Evolutionary conservation across 2,797 vertebrate species (phyloP), one percentile per base, ranked within the genome.

Genomic region (Tinamus major): DNA sequence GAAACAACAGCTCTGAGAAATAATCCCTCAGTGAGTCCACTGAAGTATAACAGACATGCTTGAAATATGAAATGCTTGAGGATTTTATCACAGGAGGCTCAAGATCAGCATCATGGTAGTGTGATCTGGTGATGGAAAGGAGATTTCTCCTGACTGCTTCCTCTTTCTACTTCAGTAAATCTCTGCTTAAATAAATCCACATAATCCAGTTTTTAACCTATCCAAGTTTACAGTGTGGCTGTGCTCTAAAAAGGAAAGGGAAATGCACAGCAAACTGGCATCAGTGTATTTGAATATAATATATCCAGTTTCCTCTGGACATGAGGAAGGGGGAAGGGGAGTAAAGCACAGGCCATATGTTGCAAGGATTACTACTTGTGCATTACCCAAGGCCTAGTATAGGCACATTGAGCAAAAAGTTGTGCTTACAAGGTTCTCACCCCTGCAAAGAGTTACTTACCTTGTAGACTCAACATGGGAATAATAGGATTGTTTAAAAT

Each of bases 281-380:
- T 72, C 26, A 35, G 24, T 48, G 5, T 89, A 27, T 15, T 87
- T 77, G n/a, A 87, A n/a, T 6, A 67, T 49, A 35, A 77, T 55
- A 85, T 5, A 17, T 48, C 13, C 2, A 1, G 6, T 10, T 44
- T 91, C 19, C 21, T 85, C 29, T 92, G 82, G 26, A 39, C 17
- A 3, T 17, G 33, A 56, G 15, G 23, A 83, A 72, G 23, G 41
- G 18, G 29, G 39, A 63, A 70, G 39, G 26, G 77, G 27, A 4
- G 14, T 71, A 23, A 14, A 0, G 1, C 31, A 8, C 6, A 2
- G 44, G 6, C 10, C 9, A 1, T 4, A 13, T 58, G 29, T 61
- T 78, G 33, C 26, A 62, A 31, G 10, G 23, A 26, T 80, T 84
- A 24, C 20, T 84, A 24, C 20, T 76, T 26, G 8, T 71, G 5